Evolutionary conservation across 2,888 invertebrate genomes (phyloP), one percentile per base, ranked within the genome.

Genomic region (Vesta saturnalis): DNA sequence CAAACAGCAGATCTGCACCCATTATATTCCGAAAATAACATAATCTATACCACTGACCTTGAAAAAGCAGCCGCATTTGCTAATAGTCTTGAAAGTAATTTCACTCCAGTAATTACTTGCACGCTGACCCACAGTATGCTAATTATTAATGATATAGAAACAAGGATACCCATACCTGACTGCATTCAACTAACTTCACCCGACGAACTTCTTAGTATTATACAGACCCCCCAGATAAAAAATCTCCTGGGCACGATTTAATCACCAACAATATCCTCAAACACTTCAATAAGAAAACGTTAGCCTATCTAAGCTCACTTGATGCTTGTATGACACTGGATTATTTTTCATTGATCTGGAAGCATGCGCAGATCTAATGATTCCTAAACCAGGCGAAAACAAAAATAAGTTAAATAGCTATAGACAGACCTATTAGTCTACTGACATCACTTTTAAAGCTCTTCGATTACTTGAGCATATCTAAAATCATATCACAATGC

Each of bases 211-310:
- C 16, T 49, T 15, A 49, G 3, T 5, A 15, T 2, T 1, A 15
- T 49, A 2, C n/a, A 57, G 14, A 57, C 57, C 30, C 35, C 35
- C 35, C 23, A 57, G 35, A 35, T 57, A 14, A 57, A 18, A 57
- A 57, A 30, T 30, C 19, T 10, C 14, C 30, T 15, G 15, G 57
- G 35, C 57, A 57, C 23, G 16, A 14, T 30, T 35, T 15, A 57
- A 57, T 54, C 54, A 57, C 57, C 30, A 57, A 57, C n/a, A 57
- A 5, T 16, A 6, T 30, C 10, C 4, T 10, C 19, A 52, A 54
- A 54, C 54, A 54, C 22, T 54, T 54, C 21, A 21, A 3, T 14
- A 54, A 54, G 22, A 19, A 54, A 12, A 54, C 19, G 10, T 16
- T 14, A 54, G 16, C 52, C 15, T 52, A 18, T 52, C 52, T 52